These are phyloP conservation scores for Chrysaora quinquecirrha DNA, from an alignment of 30 jellyfish, hydroid and myxozoan genomes.

Conservation along the genomic window DNA sequence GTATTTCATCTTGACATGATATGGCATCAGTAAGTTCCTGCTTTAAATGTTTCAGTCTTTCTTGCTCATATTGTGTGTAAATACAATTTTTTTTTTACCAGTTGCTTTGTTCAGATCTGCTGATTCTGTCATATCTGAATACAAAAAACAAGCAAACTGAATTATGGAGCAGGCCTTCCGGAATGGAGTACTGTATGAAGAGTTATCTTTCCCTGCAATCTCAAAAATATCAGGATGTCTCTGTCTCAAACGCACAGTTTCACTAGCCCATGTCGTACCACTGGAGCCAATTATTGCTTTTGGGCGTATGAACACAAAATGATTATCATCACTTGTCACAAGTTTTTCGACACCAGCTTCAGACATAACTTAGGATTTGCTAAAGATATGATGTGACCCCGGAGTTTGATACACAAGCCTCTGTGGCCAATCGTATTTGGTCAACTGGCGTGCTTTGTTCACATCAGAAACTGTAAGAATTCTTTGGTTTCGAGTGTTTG, in stretches of 20 bases:
- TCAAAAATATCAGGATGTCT: neutral
- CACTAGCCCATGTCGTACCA: slow-evolving; percentile 3
- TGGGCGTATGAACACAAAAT: neutral
- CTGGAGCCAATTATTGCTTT: neutral
- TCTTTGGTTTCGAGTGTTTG: slow-evolving; percentile 16
- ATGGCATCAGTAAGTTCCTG: slow-evolving; percentile 16
- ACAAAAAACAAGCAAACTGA: slow-evolving; percentile 19
- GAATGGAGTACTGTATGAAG: neutral
- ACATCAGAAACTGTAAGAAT: slow-evolving; percentile 4
- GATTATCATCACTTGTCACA: neutral
- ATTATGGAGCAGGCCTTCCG: neutral
- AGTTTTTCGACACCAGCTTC: neutral
- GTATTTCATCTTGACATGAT: neutral
- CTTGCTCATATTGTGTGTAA: neutral
- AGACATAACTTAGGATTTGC: too few species aligned
- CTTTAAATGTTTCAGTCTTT: neutral
- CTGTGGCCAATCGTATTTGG: slow-evolving; percentile 39
- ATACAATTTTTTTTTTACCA: neutral
- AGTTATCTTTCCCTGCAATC: neutral
- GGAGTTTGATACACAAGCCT: slow-evolving; percentile 26
- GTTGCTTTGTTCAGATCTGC: neutral
- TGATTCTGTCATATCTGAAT: slow-evolving; percentile 22
- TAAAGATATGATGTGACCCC: slow-evolving; percentile 17
- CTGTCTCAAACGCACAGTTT: neutral
- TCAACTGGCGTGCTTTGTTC: slow-evolving; percentile 25